Evolutionary conservation across 2,113 vertebrate species (phyloP).

Genomic region (Myotis davidii): DNA sequence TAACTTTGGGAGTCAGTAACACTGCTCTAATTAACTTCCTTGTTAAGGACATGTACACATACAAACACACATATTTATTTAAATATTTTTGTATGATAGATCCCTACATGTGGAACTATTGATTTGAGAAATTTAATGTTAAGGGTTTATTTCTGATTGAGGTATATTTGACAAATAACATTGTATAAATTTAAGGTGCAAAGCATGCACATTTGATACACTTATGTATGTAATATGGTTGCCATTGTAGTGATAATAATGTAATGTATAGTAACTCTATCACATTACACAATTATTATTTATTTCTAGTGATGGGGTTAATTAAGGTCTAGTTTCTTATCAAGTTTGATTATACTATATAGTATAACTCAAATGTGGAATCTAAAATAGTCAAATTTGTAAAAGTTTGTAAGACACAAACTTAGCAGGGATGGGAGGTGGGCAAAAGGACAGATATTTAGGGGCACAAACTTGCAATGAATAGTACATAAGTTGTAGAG

Average conservation of each 20-base stretch:
- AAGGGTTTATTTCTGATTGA: not conserved
- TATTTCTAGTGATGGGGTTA: not conserved
- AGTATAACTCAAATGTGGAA: not conserved
- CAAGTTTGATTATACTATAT: not conserved
- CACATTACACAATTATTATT: not conserved
- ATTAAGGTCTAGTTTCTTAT: not conserved
- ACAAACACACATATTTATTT: not conserved
- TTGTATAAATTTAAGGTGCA: not conserved
- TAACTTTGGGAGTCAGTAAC: not conserved
- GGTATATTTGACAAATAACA: not conserved
- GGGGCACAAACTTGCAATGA: not conserved
- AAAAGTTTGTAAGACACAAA: not conserved
- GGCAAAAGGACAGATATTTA: not conserved
- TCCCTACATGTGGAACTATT: not conserved
- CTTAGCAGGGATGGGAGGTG: not conserved
- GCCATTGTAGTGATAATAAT: not conserved
- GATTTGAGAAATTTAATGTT: not conserved
- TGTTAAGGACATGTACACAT: not conserved
- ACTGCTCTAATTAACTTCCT: not conserved
- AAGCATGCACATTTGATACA: not conserved
- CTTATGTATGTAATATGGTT: not conserved
- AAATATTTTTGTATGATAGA: not conserved
- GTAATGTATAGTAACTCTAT: not conserved
- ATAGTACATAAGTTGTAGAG: not conserved
- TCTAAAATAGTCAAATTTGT: not conserved